A percentile compares a stretch with the other conserved stretches of the same genome.
phyloP scores from a whole-genome alignment of 2,888 invertebrate species.

The Archips xylosteana region DNA sequence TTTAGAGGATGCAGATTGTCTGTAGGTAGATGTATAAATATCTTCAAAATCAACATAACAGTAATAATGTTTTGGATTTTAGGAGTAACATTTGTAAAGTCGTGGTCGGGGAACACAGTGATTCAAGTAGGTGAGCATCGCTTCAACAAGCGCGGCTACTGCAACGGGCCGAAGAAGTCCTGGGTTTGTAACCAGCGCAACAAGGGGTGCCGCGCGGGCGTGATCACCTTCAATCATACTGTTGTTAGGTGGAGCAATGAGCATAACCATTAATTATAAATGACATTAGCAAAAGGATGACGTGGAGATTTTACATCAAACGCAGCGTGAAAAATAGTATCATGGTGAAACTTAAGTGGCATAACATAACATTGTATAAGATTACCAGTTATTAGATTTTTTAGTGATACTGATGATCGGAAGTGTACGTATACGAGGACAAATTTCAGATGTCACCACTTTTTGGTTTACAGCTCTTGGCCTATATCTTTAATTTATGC shows the following conservation, averaged over 20 bases:
- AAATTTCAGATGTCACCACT: too few relatives aligned
- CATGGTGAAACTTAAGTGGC: too few relatives aligned
- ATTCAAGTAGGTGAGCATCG: conserved; percentile 53
- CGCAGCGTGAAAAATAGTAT: too few relatives aligned
- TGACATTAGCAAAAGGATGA: background rate
- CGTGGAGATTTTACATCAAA: too few relatives aligned
- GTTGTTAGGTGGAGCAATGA: conserved; percentile 51
- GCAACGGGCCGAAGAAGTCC: conserved; percentile 49
- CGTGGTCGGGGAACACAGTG: conserved; percentile 42
- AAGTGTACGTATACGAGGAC: too few relatives aligned
- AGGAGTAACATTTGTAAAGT: conserved; percentile 21
- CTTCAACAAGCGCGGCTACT: conserved; percentile 54
- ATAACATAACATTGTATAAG: too few relatives aligned
- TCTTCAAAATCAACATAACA: background rate
- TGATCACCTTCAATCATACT: conserved; percentile 57
- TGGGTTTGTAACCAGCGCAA: conserved; percentile 58
- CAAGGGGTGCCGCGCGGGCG: conserved; percentile 57
- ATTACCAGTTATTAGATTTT: background rate
- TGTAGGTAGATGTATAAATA: background rate
- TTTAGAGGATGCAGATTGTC: too few relatives aligned
- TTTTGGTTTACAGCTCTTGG: too few relatives aligned
- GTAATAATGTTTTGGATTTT: background rate
- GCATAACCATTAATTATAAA: conserved; percentile 52
- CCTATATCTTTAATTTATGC: too few relatives aligned
- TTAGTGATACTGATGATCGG: background rate